phyloP scores from a whole-genome alignment of 2,888 invertebrate species.

The Serripes groenlandicus region DNA sequence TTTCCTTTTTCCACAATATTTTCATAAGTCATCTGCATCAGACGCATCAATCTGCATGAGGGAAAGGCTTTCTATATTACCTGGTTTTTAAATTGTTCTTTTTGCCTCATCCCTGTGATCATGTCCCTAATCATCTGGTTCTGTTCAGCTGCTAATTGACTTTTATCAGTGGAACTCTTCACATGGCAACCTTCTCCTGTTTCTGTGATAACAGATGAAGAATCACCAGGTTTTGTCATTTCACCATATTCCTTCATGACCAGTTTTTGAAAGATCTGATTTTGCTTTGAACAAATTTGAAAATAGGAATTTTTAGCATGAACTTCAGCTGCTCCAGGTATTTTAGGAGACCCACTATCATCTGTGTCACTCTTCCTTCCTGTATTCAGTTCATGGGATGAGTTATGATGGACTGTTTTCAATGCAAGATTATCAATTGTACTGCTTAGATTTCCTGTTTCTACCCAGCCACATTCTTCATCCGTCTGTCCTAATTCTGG shows the following conservation, averaged over 20 bases:
- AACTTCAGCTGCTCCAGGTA: background rate
- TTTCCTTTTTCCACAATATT: background rate
- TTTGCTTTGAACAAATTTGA: background rate
- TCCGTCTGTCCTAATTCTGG: background rate
- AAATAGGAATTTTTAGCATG: background rate
- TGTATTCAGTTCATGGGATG: background rate
- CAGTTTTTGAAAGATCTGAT: background rate
- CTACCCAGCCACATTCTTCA: slow-evolving; percentile 12
- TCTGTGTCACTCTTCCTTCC: background rate
- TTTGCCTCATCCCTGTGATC: background rate
- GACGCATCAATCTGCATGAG: background rate
- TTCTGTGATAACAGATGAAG: background rate
- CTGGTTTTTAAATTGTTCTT: background rate
- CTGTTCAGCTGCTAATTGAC: background rate
- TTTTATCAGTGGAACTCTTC: background rate
- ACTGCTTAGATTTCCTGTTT: background rate
- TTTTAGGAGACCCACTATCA: background rate
- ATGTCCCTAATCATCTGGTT: slow-evolving; percentile 4
- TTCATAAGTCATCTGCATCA: background rate
- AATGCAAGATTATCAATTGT: background rate
- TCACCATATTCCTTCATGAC: background rate
- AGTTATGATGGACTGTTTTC: no score
- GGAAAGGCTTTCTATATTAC: background rate
- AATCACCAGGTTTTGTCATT: background rate
- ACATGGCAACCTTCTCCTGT: background rate